Conservation (phyloP, 2,113 vertebrate species). For the Symphodus melops region DNA sequence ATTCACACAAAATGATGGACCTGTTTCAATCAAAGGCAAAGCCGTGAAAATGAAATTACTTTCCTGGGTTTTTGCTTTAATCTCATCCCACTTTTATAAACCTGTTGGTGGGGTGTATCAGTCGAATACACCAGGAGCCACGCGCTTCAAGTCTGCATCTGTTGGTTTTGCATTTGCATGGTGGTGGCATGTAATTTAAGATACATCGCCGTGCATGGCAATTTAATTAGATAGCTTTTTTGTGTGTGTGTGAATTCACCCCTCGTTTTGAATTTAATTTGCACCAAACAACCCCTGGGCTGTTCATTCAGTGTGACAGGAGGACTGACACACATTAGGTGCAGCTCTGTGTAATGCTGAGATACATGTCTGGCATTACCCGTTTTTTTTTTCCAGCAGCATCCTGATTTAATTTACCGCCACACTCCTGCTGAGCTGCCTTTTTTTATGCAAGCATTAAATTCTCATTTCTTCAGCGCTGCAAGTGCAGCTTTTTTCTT, state of each 20-base stretch:
- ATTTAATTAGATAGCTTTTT: slow-evolving; percentile 76
- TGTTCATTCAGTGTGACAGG: slow-evolving; percentile 64
- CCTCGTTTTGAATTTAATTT: slow-evolving; percentile 73
- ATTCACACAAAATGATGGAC: slow-evolving; percentile 16
- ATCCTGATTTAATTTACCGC: slow-evolving; percentile 33
- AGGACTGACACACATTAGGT: slow-evolving; percentile 65
- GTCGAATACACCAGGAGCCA: slow-evolving; percentile 30
- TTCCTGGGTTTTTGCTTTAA: slow-evolving; percentile 47
- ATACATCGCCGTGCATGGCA: slow-evolving; percentile 68
- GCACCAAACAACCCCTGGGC: slow-evolving; percentile 67
- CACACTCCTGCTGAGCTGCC: slow-evolving; percentile 1
- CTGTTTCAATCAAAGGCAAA: slow-evolving; percentile 38
- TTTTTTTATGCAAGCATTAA: slow-evolving; percentile 35
- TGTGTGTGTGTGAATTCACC: slow-evolving; percentile 56
- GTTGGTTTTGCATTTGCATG: slow-evolving; percentile 59
- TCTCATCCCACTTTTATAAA: slow-evolving; percentile 20
- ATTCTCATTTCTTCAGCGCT: slow-evolving; percentile 1
- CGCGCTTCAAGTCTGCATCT: slow-evolving; percentile 26
- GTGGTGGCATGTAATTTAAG: slow-evolving; percentile 72
- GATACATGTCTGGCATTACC: slow-evolving; percentile 5
- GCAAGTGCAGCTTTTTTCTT: slow-evolving; percentile 4
- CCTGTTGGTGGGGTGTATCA: slow-evolving; percentile 7
- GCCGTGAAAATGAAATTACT: slow-evolving; percentile 38
- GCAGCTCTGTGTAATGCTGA: slow-evolving; percentile 26
- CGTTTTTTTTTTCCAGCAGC: not conserved